These are phyloP conservation scores for Monomorium pharaonis DNA, from an alignment of 1,140 invertebrate species.

Conservation along the genomic window DNA sequence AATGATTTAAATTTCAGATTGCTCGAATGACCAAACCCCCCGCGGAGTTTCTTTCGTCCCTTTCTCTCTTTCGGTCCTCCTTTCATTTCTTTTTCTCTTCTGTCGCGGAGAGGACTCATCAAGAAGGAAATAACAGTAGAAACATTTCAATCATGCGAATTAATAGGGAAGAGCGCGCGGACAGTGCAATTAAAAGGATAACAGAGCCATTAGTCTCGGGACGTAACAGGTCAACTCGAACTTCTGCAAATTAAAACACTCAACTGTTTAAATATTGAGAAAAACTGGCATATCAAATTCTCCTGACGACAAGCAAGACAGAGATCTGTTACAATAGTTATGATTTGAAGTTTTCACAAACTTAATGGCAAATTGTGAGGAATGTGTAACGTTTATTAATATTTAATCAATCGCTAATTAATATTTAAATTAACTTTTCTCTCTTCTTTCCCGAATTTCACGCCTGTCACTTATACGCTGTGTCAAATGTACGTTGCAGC, in stretches of 20 bases:
- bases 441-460: neutral
- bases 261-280: neutral
- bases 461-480: neutral
- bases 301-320: neutral
- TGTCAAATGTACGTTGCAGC: neutral
- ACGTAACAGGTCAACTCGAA: neutral
- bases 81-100: neutral
- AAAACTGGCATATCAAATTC: neutral
- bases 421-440: neutral
- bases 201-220: neutral
- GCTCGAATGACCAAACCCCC: slow-evolving; percentile 60
- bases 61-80: neutral
- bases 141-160: neutral
- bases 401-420: no score
- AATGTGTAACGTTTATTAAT: neutral
- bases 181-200: slow-evolving; percentile 19
- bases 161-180: neutral
- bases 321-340: neutral
- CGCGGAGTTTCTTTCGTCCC: slow-evolving; percentile 39
- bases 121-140: slow-evolving; percentile 21
- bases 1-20: slow-evolving; percentile 58
- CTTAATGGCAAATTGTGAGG: neutral
- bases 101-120: slow-evolving; percentile 1
- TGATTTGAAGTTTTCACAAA: neutral
- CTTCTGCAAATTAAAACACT: neutral